Evolutionary conservation across 1,140 invertebrate genomes (phyloP).

Genomic region (Drosophila ficusphila): DNA sequence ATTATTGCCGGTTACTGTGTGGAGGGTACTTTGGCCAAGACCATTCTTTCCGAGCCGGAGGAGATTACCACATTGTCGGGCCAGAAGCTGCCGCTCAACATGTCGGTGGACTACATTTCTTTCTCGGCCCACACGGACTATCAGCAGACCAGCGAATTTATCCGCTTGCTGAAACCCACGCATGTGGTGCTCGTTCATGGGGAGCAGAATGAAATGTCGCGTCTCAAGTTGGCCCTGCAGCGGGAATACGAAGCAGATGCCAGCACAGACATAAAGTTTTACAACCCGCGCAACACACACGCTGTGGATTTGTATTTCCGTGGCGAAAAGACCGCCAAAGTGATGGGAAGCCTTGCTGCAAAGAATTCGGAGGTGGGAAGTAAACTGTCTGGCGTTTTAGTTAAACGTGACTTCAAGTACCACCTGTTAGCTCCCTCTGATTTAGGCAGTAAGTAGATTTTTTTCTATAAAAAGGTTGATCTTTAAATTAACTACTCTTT

Average conservation of each 20-base stretch:
- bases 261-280: conserved; percentile 94
- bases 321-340: conserved; percentile 99
- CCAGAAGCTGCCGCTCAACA: conserved; percentile 97
- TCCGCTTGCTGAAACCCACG: conserved; percentile 95
- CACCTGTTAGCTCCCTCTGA: conserved; percentile 96
- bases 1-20: conserved; percentile 99
- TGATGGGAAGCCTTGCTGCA: conserved; percentile 96
- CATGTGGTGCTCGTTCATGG: conserved; percentile 98
- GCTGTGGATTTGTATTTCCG: conserved; percentile 96
- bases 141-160: conserved; percentile 99
- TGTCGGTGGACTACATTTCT: conserved; percentile 99
- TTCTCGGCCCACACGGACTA: conserved; percentile 99
- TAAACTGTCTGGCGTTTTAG: conserved; percentile 95
- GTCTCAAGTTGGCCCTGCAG: conserved; percentile 96
- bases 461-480: background rate
- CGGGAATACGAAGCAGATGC: conserved; percentile 97
- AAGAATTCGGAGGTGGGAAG: conserved; percentile 91
- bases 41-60: conserved; percentile 98
- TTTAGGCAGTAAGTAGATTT: conserved; percentile 89
- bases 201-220: conserved; percentile 99
- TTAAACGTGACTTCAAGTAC: conserved; percentile 99
- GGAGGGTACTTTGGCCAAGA: conserved; percentile 98
- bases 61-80: conserved; percentile 98
- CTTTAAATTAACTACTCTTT: background rate
- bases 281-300: conserved; percentile 98